These are phyloP conservation scores for Trachelus iudaicus DNA, from an alignment of 2,888 invertebrate genomes.

Conservation along the genomic window DNA sequence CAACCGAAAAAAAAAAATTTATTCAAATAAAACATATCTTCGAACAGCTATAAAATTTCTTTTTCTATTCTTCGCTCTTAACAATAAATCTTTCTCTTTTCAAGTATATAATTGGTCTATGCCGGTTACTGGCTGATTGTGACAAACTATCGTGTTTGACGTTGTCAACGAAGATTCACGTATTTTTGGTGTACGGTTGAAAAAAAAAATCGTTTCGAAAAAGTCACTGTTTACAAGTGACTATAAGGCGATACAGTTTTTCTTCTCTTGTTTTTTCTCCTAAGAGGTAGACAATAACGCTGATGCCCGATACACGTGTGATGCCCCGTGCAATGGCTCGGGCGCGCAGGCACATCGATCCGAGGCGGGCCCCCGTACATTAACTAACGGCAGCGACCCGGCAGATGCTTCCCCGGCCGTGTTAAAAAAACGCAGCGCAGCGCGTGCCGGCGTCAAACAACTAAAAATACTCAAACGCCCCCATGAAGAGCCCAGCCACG, in stretches of 20 bases:
- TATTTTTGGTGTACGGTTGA: background rate
- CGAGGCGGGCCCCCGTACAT: slow-evolving; percentile 12
- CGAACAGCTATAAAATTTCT: background rate
- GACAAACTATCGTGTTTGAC: background rate
- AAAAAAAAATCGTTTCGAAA: background rate
- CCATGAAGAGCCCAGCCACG: slow-evolving; percentile 51
- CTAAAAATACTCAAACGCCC: slow-evolving; percentile 60
- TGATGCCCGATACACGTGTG: slow-evolving; percentile 1
- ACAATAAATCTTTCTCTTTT: background rate
- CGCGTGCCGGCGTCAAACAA: slow-evolving; percentile 48
- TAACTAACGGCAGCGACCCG: slow-evolving; percentile 24
- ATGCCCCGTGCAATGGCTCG: slow-evolving; percentile 5
- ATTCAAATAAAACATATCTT: background rate
- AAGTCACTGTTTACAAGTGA: background rate
- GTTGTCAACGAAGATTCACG: background rate
- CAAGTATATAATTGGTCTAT: background rate
- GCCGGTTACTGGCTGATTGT: background rate
- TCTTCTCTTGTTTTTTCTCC: no score
- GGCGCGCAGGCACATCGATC: background rate
- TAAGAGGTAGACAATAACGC: background rate
- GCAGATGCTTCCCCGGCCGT: slow-evolving; percentile 45
- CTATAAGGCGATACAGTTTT: background rate
- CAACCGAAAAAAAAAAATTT: background rate
- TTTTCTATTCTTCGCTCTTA: background rate
- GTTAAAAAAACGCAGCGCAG: slow-evolving; percentile 40